Evolutionary conservation across 2,888 invertebrate genomes (phyloP), one percentile per base, ranked within the genome.

Genomic region (Xylocampa areola): DNA sequence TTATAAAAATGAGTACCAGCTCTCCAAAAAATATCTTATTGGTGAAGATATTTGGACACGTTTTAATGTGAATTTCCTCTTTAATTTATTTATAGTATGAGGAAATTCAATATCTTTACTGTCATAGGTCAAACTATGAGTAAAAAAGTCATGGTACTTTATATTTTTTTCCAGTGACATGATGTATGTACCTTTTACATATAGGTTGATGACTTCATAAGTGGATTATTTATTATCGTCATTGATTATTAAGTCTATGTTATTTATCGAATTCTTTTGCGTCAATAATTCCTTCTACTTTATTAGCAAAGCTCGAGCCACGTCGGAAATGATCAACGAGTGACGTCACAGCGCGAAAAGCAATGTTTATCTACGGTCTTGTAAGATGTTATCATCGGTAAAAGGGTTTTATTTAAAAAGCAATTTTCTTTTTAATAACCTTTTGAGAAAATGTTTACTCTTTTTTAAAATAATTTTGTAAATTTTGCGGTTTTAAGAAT

Each of bases 161-260:
- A n/a, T n/a, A n/a, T n/a, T n/a, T n/a, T n/a, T n/a, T 30, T 8
- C 8, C n/a, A n/a, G 13, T 40, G 23, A 19, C 8, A 29, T 43
- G 37, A 21, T 4, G 14, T n/a, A 29, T 67, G 29, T 59, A 25
- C 13, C 29, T 67, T 58, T 59, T 21, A 30, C 1, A 1, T 47
- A 11, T 2, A n/a, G n/a, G n/a, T 19, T n/a, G 6, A 16, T 36
- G 14, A 19, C 6, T 4, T 36, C 2, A n/a, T 13, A 27, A 2
- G 17, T n/a, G 14, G 27, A 35, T 41, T 67, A 36, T 32, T 0
- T 1, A n/a, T 13, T 6, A 21, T 10, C 11, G 17, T 37, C 48
- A 48, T 33, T 35, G n/a, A 25, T 41, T 21, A 2, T 11, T 11
- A 19, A 6, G 23, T 16, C 23, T 4, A 21, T 60, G n/a, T 43